Evolutionary conservation across 2,113 vertebrate species (phyloP).

Genomic region (Paraplagusia blochii): DNA sequence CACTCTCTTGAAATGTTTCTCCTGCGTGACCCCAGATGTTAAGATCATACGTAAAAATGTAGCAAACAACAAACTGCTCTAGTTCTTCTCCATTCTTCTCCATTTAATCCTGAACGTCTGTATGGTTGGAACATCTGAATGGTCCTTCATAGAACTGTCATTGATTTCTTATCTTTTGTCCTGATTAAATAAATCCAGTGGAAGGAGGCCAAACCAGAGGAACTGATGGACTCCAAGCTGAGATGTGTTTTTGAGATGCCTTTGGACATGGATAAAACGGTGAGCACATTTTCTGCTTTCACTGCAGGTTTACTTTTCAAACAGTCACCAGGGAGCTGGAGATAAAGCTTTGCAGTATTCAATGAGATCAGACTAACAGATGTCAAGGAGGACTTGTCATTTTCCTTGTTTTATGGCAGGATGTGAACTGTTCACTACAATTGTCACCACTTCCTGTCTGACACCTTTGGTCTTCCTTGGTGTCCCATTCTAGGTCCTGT

Average conservation of each 20-base stretch:
- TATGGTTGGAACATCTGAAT: no score
- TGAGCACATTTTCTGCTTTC: conserved; percentile 61
- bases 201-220: conserved; percentile 98
- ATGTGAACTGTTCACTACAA: neutral
- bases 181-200: conserved; percentile 74
- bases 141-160: no score
- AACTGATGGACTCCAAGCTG: conserved; percentile 99
- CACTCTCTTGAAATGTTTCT: no score
- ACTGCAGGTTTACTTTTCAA: neutral
- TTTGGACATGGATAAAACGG: conserved; percentile 91
- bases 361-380: no score
- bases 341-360: no score
- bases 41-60: no score
- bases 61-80: no score
- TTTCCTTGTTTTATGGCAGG: no score
- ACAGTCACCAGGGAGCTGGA: neutral
- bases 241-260: conserved; percentile 98
- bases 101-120: no score
- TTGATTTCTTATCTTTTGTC: neutral
- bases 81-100: no score
- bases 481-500: neutral
- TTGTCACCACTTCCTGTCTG: neutral
- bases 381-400: no score
- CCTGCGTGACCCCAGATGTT: no score
- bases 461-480: conserved; percentile 1